Percentiles rank a stretch among this genome's conserved stretches.
These are phyloP conservation scores for Mizuhopecten yessoensis DNA, from an alignment of 1,140 invertebrate species.

Conservation along the genomic window DNA sequence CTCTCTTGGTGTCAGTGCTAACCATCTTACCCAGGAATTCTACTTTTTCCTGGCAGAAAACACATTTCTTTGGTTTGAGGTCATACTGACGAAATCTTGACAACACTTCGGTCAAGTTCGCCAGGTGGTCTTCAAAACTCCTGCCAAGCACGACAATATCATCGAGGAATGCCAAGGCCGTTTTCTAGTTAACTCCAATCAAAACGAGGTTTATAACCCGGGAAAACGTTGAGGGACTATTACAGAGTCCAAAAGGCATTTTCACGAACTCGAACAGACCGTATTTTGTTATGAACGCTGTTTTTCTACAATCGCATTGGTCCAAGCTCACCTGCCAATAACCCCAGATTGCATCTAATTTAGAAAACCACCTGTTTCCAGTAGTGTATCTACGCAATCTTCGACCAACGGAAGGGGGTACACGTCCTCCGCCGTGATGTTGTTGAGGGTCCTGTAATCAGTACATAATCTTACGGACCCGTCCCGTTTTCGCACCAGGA, in stretches of 20 bases:
- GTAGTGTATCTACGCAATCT: slow-evolving; percentile 43
- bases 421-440: slow-evolving; percentile 29
- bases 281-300: slow-evolving; percentile 47
- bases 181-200: background rate
- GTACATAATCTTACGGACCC: slow-evolving; percentile 10
- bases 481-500: slow-evolving; percentile 25
- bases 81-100: background rate
- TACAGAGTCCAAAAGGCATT: slow-evolving; percentile 20
- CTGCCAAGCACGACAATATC: background rate
- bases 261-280: background rate
- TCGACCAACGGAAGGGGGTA: slow-evolving; percentile 30
- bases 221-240: background rate
- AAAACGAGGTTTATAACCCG: slow-evolving; percentile 16
- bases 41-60: background rate
- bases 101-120: background rate
- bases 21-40: slow-evolving; percentile 40
- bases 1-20: background rate
- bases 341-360: slow-evolving; percentile 17
- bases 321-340: slow-evolving; percentile 22
- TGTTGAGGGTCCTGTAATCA: slow-evolving; percentile 43
- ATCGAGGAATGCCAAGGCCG: background rate
- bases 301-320: background rate
- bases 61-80: background rate
- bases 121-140: background rate
- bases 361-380: slow-evolving; percentile 42